phyloP scores from a whole-genome alignment of 2,888 invertebrate species.

The Amaurobius ferox region DNA sequence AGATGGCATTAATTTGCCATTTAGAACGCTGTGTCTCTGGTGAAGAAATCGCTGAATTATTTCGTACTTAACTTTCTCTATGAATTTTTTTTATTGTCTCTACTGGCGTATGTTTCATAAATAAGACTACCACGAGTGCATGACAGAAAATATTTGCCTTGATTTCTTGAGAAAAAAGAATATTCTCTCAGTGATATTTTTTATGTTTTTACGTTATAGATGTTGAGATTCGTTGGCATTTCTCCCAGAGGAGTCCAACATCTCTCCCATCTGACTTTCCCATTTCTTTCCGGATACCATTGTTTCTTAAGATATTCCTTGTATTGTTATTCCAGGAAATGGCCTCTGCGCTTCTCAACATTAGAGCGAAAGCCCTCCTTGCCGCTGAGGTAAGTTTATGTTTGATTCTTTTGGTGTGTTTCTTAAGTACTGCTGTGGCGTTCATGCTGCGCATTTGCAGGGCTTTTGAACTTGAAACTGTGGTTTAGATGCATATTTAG shows the following conservation, averaged over 20 bases:
- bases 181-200: not conserved
- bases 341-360: constrained; percentile 70
- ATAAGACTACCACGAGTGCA: not conserved
- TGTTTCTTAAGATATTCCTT: constrained; percentile 58
- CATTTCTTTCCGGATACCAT: constrained; percentile 30
- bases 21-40: too few relatives aligned
- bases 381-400: constrained; percentile 65
- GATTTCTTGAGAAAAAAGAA: not conserved
- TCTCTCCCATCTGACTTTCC: constrained; percentile 13
- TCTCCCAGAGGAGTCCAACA: constrained; percentile 8
- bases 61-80: too few relatives aligned
- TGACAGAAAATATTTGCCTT: not conserved
- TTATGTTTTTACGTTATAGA: not conserved
- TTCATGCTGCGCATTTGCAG: too few relatives aligned
- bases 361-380: constrained; percentile 69
- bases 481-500: too few relatives aligned
- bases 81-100: not conserved
- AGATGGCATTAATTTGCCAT: too few relatives aligned
- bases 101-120: not conserved
- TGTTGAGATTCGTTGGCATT: constrained; percentile 16
- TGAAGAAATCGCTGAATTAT: too few relatives aligned
- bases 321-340: constrained; percentile 67
- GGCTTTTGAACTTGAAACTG: too few relatives aligned
- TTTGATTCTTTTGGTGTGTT: constrained; percentile 15
- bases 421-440: not conserved